Evolutionary conservation across 2,888 invertebrate genomes (phyloP).

Genomic region (Thereva nobilitata): DNA sequence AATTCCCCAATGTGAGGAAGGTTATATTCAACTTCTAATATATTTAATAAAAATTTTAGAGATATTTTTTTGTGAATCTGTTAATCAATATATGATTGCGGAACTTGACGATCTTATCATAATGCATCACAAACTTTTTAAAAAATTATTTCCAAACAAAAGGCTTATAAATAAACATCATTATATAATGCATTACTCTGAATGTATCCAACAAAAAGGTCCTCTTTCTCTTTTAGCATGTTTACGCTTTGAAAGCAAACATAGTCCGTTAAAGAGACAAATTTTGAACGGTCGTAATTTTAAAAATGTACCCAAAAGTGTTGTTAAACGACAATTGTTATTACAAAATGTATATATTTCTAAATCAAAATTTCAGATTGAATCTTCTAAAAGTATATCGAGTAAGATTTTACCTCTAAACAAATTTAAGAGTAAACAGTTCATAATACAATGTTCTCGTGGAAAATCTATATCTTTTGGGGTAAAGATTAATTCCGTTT

Average conservation of each 20-base stretch:
- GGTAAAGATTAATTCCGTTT: not conserved
- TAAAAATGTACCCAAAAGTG: constrained; percentile 32
- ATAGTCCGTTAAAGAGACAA: constrained; percentile 23
- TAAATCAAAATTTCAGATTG: not conserved
- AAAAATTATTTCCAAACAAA: not conserved
- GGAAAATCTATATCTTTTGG: not conserved
- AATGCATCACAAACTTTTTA: constrained; percentile 9
- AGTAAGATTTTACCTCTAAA: not conserved
- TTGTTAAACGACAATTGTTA: constrained; percentile 21
- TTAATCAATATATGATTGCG: constrained; percentile 3
- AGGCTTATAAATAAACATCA: constrained; percentile 12
- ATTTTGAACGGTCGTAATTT: constrained; percentile 15
- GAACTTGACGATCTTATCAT: not conserved
- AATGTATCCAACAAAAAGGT: not conserved
- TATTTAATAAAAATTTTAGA: constrained; percentile 16
- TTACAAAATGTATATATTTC: constrained; percentile 23
- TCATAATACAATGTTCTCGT: not conserved
- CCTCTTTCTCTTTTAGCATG: constrained; percentile 5
- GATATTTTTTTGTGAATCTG: constrained; percentile 5
- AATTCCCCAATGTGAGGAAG: constrained; percentile 1
- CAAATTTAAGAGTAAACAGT: constrained; percentile 10
- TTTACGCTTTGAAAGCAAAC: constrained; percentile 26
- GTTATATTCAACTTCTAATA: constrained; percentile 6
- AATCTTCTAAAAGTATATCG: constrained; percentile 1
- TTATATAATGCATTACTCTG: constrained; percentile 4